These are phyloP conservation scores for Notarius lentiginosus DNA, from an alignment of 2,113 vertebrate genomes.

Conservation along the genomic window DNA sequence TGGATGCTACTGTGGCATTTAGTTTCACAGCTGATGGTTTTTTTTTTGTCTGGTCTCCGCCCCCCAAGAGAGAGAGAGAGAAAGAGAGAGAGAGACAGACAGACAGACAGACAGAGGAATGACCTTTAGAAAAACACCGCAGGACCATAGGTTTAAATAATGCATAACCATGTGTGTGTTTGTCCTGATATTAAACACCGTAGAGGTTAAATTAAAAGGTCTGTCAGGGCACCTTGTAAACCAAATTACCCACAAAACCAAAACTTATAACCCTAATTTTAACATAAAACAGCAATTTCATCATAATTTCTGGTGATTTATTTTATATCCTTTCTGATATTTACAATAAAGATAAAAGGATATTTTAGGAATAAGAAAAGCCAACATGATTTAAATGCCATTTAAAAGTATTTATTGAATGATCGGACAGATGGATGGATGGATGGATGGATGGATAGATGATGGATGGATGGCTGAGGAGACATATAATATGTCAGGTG, in stretches of 20 bases:
- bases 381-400: background rate
- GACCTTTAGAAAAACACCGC: background rate
- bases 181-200: background rate
- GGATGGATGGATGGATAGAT: background rate
- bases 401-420: background rate
- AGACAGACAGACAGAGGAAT: background rate
- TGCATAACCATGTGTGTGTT: too few species aligned
- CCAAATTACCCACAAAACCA: background rate
- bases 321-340: background rate
- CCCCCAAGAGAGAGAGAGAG: background rate
- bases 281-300: background rate
- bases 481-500: background rate
- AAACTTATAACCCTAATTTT: background rate
- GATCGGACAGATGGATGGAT: background rate
- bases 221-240: background rate
- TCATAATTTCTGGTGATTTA: background rate
- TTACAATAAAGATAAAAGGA: background rate
- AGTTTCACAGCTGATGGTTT: conserved; percentile 12
- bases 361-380: background rate
- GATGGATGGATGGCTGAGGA: conserved; percentile 18
- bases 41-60: background rate
- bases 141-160: background rate
- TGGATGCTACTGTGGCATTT: background rate
- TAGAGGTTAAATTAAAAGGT: background rate
- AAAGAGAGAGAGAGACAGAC: background rate